Evolutionary conservation across 2,797 vertebrate genomes (phyloP), one percentile per base, ranked within the genome.

Genomic region (Morelia viridis): DNA sequence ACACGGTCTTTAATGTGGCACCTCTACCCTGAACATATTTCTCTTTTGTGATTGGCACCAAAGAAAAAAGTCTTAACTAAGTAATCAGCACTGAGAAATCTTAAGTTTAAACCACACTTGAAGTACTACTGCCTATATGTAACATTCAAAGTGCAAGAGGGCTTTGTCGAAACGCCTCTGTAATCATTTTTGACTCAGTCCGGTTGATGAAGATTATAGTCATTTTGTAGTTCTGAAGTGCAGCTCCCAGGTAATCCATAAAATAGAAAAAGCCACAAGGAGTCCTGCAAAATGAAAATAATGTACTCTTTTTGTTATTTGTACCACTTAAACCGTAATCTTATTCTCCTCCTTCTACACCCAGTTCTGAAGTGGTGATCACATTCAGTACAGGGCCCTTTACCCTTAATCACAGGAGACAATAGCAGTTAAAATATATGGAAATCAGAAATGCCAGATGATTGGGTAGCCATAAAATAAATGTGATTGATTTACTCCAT

Each of bases 181-280:
- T 93, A 89, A 24, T 26, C 50, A 94, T 87, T 93, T 91, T 85
- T 89, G 65, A 92, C 84, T 90, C 62, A 94, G 86, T 85, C 88
- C 71, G 88, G 92, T 87, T 35, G 35, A 83, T 87, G 31, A 56
- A 64, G 28, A 87, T 89, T 92, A 90, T 28, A 83, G 46, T 92
- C n/a, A 90, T 80, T 85, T 85, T 19, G 91, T 53, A 92, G 22
- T 71, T 62, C 53, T 68, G 13, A 92, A 95, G 57, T 91, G 19
- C 31, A 94, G 90, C 0, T 31, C 84, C 2, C 9, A 84, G 41
- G 57, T 90, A 35, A 17, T 1, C 85, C 93, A 85, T 93, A 58
- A 86, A 92, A 93, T 91, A 90, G 26, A 2, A 41, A 28, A 90
- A 4, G 86, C 62, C 26, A 89, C 19, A 76, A 71, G 90, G 50